phyloP scores from a whole-genome alignment of 2,888 invertebrate species.

The Ormia ochracea region DNA sequence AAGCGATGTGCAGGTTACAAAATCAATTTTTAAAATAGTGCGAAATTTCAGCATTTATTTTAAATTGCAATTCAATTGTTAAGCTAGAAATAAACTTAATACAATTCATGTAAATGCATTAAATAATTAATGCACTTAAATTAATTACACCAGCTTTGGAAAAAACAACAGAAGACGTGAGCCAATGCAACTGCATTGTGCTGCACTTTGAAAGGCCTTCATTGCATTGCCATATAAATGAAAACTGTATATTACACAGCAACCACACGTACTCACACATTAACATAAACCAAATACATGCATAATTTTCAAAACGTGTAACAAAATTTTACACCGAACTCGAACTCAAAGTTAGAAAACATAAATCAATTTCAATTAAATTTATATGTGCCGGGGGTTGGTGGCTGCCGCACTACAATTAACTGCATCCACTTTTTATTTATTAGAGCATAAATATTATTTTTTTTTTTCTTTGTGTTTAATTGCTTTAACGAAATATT shows the following conservation, averaged over 20 bases:
- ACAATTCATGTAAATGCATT: no score
- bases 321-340: not conserved
- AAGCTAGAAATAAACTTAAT: no score
- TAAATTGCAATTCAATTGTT: no score
- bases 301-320: no score
- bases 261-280: not conserved
- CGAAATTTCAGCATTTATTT: no score
- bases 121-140: no score
- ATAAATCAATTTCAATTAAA: not conserved
- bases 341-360: not conserved
- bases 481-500: slow-evolving; percentile 26
- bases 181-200: not conserved
- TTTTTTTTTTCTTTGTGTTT: not conserved
- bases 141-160: no score
- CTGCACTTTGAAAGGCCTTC: not conserved
- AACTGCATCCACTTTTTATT: slow-evolving; percentile 34
- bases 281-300: not conserved
- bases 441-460: slow-evolving; percentile 51
- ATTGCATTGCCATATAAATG: not conserved
- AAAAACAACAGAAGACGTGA: not conserved
- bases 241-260: not conserved
- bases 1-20: no score
- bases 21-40: no score
- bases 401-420: not conserved
- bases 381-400: not conserved